A percentile compares a stretch with the other conserved stretches of the same genome.
Conservation (phyloP, 1,140 invertebrate genomes). For the Drosophila asahinai region DNA sequence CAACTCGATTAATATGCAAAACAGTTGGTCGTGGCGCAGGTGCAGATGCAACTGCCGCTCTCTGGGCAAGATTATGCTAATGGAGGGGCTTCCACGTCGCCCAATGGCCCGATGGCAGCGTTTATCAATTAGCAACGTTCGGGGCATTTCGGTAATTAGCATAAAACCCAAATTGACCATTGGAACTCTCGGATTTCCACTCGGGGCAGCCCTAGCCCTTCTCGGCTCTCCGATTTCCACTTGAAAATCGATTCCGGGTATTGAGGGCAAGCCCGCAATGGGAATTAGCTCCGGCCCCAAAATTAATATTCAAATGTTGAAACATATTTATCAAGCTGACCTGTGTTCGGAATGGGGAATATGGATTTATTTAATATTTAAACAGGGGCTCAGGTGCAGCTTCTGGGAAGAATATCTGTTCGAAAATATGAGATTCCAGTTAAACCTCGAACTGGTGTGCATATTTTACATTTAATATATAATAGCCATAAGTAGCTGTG, state of each 20-base stretch:
- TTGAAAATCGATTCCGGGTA: slow-evolving; percentile 26
- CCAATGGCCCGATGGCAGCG: slow-evolving; percentile 39
- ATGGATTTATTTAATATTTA: neutral
- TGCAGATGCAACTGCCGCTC: slow-evolving; percentile 33
- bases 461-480: neutral
- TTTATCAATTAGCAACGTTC: slow-evolving; percentile 70
- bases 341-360: slow-evolving; percentile 28
- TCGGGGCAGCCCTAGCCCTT: neutral
- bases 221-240: slow-evolving; percentile 11
- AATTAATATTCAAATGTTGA: slow-evolving; percentile 35
- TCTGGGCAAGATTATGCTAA: slow-evolving; percentile 60
- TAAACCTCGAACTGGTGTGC: too few species aligned
- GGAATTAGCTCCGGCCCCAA: neutral
- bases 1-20: slow-evolving; percentile 79
- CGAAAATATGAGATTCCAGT: neutral
- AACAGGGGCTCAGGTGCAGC: neutral
- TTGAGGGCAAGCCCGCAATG: slow-evolving; percentile 17
- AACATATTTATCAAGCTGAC: slow-evolving; percentile 38
- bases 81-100: slow-evolving; percentile 23
- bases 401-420: neutral
- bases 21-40: slow-evolving; percentile 46
- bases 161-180: slow-evolving; percentile 47
- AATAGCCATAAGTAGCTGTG: neutral
- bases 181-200: slow-evolving; percentile 8
- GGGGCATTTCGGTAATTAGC: slow-evolving; percentile 21